Conservation (phyloP, 1,140 invertebrate genomes). For the Lamellibrachia luymesi region DNA sequence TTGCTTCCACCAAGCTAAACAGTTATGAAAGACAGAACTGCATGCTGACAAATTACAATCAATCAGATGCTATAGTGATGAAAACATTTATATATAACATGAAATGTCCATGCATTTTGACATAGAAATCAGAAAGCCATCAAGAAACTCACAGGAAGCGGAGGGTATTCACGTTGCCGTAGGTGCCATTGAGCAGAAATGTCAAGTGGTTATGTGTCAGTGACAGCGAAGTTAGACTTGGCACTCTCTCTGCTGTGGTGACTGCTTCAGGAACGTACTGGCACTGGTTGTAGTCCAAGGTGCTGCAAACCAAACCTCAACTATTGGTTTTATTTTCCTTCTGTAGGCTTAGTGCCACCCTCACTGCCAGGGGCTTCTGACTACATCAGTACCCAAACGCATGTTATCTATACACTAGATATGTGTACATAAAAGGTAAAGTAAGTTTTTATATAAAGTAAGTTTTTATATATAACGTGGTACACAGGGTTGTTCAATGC, state of each 20-base stretch:
- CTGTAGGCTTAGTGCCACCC: too few species aligned
- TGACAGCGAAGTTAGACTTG: slow-evolving; percentile 24
- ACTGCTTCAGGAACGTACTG: slow-evolving; percentile 33
- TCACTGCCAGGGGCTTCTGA: too few species aligned
- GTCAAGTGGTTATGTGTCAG: slow-evolving; percentile 29
- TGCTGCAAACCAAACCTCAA: slow-evolving; percentile 16
- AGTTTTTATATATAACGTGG: background rate
- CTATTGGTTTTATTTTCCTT: too few species aligned
- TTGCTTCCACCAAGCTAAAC: background rate
- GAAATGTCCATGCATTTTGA: background rate
- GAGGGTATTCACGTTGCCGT: slow-evolving; percentile 26
- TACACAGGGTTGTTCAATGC: background rate
- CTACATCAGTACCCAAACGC: too few species aligned
- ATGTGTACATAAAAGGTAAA: too few species aligned
- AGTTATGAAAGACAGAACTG: background rate
- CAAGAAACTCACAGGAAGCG: background rate
- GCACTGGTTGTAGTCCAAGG: slow-evolving; percentile 24
- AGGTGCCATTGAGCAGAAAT: slow-evolving; percentile 28
- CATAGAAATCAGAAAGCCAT: background rate
- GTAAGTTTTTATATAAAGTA: background rate
- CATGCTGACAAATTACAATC: too few species aligned
- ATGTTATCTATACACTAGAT: too few species aligned
- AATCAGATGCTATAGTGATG: background rate
- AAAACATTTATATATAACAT: background rate
- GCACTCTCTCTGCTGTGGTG: slow-evolving; percentile 21